Evolutionary conservation across 30 jellyfish, hydroid and myxozoan genomes (phyloP).

Genomic region (Hydractinia echinata): DNA sequence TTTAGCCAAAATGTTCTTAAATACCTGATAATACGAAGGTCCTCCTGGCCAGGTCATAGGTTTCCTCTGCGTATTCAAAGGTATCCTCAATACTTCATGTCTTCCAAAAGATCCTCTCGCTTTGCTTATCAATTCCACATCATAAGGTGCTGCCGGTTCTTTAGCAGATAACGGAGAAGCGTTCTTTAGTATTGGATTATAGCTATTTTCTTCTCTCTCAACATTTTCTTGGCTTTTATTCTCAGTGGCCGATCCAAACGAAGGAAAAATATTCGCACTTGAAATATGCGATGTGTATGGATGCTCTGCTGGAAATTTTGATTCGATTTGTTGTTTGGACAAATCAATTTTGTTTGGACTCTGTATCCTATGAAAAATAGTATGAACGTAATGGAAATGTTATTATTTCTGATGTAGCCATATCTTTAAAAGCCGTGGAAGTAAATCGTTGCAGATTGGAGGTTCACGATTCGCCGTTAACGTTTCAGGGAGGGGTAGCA

Average conservation of each 20-base stretch:
- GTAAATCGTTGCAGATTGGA: too few relatives aligned
- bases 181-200: conserved; percentile 18
- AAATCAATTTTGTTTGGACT: conserved; percentile 53
- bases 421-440: too few relatives aligned
- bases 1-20: too few relatives aligned
- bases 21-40: conserved; percentile 64
- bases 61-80: conserved; percentile 48
- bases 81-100: conserved; percentile 46
- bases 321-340: conserved; percentile 12
- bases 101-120: conserved; percentile 72
- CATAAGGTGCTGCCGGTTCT: conserved; percentile 68
- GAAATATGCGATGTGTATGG: conserved; percentile 64
- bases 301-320: conserved; percentile 66
- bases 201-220: too few relatives aligned
- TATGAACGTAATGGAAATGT: too few relatives aligned
- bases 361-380: conserved; percentile 43
- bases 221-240: too few relatives aligned
- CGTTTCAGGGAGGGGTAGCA: too few relatives aligned
- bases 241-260: too few relatives aligned
- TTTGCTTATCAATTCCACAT: conserved; percentile 42
- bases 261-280: conserved; percentile 17
- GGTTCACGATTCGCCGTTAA: too few relatives aligned
- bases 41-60: conserved; percentile 77
- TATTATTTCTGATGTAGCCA: too few relatives aligned
- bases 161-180: conserved; percentile 42